These are phyloP conservation scores for Diprion similis DNA, from an alignment of 1,140 invertebrate species.

Conservation along the genomic window DNA sequence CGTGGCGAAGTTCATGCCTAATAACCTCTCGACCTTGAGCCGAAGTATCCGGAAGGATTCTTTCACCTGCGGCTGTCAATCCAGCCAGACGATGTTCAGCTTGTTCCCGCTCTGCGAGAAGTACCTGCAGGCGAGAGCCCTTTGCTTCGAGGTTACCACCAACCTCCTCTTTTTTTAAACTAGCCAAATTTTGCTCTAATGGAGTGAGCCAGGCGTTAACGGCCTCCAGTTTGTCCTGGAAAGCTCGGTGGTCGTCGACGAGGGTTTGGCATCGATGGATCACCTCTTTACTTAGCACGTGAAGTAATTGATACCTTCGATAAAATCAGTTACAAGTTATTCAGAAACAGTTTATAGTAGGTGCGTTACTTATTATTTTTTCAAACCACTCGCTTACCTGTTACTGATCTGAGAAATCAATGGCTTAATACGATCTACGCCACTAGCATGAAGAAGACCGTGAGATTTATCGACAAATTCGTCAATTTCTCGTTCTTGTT, in stretches of 20 bases:
- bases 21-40: slow-evolving; percentile 88
- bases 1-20: slow-evolving; percentile 78
- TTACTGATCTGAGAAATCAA: slow-evolving; percentile 89
- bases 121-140: slow-evolving; percentile 74
- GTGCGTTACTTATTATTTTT: background rate
- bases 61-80: slow-evolving; percentile 80
- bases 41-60: slow-evolving; percentile 89
- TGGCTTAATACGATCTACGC: slow-evolving; percentile 85
- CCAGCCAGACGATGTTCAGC: slow-evolving; percentile 78
- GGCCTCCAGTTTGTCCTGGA: slow-evolving; percentile 78
- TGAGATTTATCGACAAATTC: slow-evolving; percentile 91
- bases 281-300: slow-evolving; percentile 85
- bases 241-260: slow-evolving; percentile 84
- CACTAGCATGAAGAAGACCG: slow-evolving; percentile 81
- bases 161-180: slow-evolving; percentile 62
- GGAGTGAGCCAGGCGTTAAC: slow-evolving; percentile 79
- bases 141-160: slow-evolving; percentile 64
- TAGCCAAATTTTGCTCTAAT: slow-evolving; percentile 76
- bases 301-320: slow-evolving; percentile 80
- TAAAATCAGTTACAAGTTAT: background rate
- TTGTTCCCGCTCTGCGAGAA: slow-evolving; percentile 83
- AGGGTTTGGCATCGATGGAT: slow-evolving; percentile 86
- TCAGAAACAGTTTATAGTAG: background rate
- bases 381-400: slow-evolving; percentile 52
- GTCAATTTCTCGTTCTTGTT: slow-evolving; percentile 84